phyloP scores from a whole-genome alignment of 2,888 invertebrate genomes.

The Tetragonisca angustula region DNA sequence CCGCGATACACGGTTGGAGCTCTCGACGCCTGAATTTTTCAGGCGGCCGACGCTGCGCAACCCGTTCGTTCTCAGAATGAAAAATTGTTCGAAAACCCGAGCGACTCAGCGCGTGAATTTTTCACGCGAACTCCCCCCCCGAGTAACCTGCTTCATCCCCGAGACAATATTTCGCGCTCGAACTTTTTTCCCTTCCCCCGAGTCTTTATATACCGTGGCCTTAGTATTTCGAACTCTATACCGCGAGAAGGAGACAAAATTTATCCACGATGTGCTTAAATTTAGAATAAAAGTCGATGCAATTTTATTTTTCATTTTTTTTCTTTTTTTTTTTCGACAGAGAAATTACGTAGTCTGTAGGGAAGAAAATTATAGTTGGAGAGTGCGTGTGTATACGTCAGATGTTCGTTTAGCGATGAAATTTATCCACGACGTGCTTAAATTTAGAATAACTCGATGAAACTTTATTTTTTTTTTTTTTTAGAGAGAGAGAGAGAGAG shows the following conservation, averaged over 20 bases:
- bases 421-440: too few relatives aligned
- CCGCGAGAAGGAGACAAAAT: too few relatives aligned
- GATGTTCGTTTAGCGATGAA: background rate
- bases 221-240: background rate
- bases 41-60: background rate
- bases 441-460: too few relatives aligned
- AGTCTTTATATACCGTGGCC: background rate
- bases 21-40: constrained; percentile 30
- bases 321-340: too few relatives aligned
- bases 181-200: background rate
- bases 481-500: too few relatives aligned
- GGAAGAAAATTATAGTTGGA: background rate
- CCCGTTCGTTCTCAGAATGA: constrained; percentile 19
- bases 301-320: too few relatives aligned
- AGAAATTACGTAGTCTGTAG: background rate
- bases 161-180: background rate
- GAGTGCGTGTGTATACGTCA: background rate
- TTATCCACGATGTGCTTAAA: background rate
- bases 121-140: constrained; percentile 14
- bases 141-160: background rate
- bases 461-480: background rate
- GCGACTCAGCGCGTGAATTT: constrained; percentile 12
- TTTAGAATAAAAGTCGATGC: background rate
- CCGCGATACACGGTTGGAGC: background rate
- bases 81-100: constrained; percentile 15